Conservation (phyloP, 2,888 invertebrate species). For the Rhagonycha lutea region DNA sequence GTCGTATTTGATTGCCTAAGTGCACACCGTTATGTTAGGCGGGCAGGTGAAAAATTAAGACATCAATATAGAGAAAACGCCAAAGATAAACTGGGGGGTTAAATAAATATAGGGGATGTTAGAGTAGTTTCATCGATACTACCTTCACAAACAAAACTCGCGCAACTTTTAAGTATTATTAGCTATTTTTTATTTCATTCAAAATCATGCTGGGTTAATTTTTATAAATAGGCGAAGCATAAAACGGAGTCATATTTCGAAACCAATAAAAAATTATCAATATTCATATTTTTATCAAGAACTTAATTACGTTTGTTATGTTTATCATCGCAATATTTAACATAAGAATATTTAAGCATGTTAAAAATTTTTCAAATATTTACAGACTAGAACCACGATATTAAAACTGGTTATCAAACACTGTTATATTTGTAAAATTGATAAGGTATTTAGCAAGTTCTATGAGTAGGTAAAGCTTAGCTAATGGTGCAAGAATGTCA, state of each 20-base stretch:
- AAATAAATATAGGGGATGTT: background rate
- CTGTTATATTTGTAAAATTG: background rate
- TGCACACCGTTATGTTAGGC: constrained; percentile 31
- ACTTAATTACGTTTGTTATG: background rate
- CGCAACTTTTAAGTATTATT: background rate
- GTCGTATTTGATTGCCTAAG: constrained; percentile 29
- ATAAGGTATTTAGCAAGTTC: background rate
- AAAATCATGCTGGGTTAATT: background rate
- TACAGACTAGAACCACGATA: background rate
- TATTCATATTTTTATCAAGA: background rate
- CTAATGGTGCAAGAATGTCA: background rate
- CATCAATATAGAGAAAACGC: constrained; percentile 11
- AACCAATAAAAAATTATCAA: background rate
- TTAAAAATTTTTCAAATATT: background rate
- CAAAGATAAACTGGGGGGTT: background rate
- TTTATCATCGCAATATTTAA: background rate
- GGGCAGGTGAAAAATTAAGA: constrained; percentile 23
- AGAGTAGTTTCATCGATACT: background rate
- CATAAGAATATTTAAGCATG: background rate
- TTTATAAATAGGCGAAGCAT: background rate
- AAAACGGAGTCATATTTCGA: background rate
- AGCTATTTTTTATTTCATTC: background rate
- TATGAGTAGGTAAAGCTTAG: background rate
- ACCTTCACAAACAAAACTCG: background rate
- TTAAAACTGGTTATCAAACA: background rate